phyloP scores from a whole-genome alignment of 2,113 vertebrate species.

The Pachyramphus minor region DNA sequence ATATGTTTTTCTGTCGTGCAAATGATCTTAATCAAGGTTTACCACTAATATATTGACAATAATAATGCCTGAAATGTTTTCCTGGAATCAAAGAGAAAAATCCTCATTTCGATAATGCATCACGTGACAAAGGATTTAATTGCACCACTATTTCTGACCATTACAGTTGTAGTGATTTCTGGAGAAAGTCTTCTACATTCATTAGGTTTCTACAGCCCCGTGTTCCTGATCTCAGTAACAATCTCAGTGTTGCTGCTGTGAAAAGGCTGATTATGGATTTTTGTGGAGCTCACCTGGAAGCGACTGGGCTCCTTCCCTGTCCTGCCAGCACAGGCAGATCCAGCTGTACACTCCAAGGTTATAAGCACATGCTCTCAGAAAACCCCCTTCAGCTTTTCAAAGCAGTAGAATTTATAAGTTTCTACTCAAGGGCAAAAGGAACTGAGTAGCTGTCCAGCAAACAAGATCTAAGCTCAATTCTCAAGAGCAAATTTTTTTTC shows the following conservation, averaged over 20 bases:
- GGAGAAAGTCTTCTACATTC: not conserved
- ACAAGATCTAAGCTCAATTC: not conserved
- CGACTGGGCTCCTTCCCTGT: fast-evolving
- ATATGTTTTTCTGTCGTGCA: constrained; percentile 39
- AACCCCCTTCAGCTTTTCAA: not conserved
- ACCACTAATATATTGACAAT: constrained; percentile 14
- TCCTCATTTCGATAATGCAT: constrained; percentile 57
- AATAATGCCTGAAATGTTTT: constrained; percentile 56
- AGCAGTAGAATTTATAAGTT: not conserved
- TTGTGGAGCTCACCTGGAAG: not conserved
- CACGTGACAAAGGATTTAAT: constrained; percentile 4
- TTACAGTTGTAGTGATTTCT: not conserved
- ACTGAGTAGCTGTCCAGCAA: not conserved
- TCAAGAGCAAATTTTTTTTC: not conserved
- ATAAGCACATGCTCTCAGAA: not conserved
- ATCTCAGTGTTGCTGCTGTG: not conserved
- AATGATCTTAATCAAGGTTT: constrained; percentile 41
- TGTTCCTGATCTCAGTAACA: not conserved
- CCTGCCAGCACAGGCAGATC: not conserved
- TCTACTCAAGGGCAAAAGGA: not conserved
- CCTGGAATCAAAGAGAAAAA: constrained; percentile 57
- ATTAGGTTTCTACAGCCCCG: not conserved
- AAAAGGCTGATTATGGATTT: not conserved
- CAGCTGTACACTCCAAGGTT: not conserved
- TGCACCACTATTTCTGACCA: not conserved